A percentile compares a stretch with the other conserved stretches of the same genome.
Evolutionary conservation across 2,888 invertebrate species (phyloP).

Genomic region (Lypha dubia): DNA sequence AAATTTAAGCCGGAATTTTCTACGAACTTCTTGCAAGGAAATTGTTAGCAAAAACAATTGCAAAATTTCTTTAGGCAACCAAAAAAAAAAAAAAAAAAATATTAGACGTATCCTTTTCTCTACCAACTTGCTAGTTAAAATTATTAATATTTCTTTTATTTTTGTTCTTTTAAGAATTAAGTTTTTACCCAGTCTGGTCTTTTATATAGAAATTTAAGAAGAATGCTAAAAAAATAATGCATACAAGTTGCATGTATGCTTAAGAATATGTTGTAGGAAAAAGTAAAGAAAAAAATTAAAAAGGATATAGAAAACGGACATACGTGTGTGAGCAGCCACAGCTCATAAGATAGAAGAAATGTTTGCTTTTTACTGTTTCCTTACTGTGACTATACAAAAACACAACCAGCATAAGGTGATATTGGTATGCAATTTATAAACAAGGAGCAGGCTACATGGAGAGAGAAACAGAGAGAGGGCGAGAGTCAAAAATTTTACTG

Average conservation of each 20-base stretch:
- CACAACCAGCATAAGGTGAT: constrained; percentile 31
- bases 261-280: constrained; percentile 41
- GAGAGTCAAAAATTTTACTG: no score
- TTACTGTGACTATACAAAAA: constrained; percentile 6
- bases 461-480: background rate
- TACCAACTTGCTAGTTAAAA: constrained; percentile 3
- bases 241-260: constrained; percentile 47
- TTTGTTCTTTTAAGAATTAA: constrained; percentile 12
- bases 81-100: background rate
- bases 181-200: constrained; percentile 11
- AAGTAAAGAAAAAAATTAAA: background rate
- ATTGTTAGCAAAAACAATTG: constrained; percentile 61
- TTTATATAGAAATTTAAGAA: constrained; percentile 31
- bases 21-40: constrained; percentile 64
- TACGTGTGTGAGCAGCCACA: constrained; percentile 23
- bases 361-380: background rate
- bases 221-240: constrained; percentile 13
- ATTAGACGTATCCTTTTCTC: constrained; percentile 16
- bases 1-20: constrained; percentile 67
- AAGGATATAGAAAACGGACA: constrained; percentile 34
- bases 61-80: constrained; percentile 9
- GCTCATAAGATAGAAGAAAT: constrained; percentile 11
- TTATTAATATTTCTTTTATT: constrained; percentile 20
- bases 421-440: background rate
- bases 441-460: background rate